phyloP scores from a whole-genome alignment of 2,113 vertebrate species.

The Calonectris borealis region DNA sequence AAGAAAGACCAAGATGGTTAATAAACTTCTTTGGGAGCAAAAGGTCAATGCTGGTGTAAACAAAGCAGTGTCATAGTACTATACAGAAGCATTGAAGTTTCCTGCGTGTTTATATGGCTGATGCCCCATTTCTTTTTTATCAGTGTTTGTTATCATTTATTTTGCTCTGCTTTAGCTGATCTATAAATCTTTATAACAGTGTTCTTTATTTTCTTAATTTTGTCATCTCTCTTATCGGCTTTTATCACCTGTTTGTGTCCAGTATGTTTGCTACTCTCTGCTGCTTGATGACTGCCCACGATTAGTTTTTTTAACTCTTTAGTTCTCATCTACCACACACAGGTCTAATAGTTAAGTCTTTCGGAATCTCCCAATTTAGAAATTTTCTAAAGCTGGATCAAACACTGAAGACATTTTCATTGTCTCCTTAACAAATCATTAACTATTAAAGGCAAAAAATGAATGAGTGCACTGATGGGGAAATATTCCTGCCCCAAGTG shows the following conservation, averaged over 20 bases:
- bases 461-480: neutral
- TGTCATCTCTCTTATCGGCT: slow-evolving; percentile 51
- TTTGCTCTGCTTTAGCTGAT: slow-evolving; percentile 61
- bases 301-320: slow-evolving; percentile 1
- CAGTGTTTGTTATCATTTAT: slow-evolving; percentile 65
- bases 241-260: slow-evolving; percentile 73
- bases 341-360: neutral
- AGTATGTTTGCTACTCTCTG: slow-evolving; percentile 46
- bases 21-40: slow-evolving; percentile 73
- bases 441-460: neutral
- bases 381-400: neutral
- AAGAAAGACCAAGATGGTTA: slow-evolving; percentile 69
- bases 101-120: slow-evolving; percentile 60
- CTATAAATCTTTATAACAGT: slow-evolving; percentile 73
- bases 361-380: neutral
- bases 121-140: slow-evolving; percentile 70
- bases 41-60: slow-evolving; percentile 72
- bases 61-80: slow-evolving; percentile 68
- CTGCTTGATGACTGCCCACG: neutral
- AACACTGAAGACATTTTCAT: neutral
- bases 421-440: neutral
- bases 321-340: neutral
- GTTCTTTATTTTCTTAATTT: slow-evolving; percentile 73
- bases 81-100: slow-evolving; percentile 76
- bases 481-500: neutral